A percentile compares a stretch with the other conserved stretches of the same genome.
phyloP scores from a whole-genome alignment of 2,797 vertebrate species.

The Petrocephalus sullivani region DNA sequence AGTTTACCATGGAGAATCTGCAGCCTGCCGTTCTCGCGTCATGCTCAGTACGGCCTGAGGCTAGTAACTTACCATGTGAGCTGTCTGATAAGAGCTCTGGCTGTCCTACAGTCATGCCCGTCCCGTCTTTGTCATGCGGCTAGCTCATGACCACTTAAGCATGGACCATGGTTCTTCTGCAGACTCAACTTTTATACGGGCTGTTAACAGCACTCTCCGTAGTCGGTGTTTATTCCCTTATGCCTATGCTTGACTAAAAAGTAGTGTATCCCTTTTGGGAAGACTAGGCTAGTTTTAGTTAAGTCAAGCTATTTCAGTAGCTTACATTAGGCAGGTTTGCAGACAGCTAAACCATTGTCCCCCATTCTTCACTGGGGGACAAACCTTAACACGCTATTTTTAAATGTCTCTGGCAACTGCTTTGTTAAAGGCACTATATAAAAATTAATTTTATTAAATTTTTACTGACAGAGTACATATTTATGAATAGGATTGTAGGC shows the following conservation, averaged over 20 bases:
- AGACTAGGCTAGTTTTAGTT: not conserved
- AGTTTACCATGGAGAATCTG: conserved; percentile 44
- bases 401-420: not conserved
- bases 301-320: not conserved
- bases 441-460: not conserved
- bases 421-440: not conserved
- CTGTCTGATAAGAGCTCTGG: conserved; percentile 31
- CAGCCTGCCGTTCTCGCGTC: conserved; percentile 41
- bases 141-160: not conserved
- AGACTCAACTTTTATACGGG: conserved; percentile 20
- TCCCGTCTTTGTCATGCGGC: conserved; percentile 4
- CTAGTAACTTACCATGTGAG: conserved; percentile 37
- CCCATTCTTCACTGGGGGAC: not conserved
- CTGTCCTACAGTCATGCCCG: not conserved
- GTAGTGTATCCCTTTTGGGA: not conserved
- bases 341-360: not conserved
- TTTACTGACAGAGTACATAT: not conserved
- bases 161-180: conserved; percentile 17
- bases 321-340: not conserved
- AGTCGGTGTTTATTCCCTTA: not conserved
- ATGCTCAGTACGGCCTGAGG: conserved; percentile 21
- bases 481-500: not conserved
- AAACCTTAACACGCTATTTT: not conserved
- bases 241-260: not conserved
- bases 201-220: not conserved